These are phyloP conservation scores for Tenebrosternarchus preto DNA, from an alignment of 2,113 vertebrate genomes.

Conservation along the genomic window DNA sequence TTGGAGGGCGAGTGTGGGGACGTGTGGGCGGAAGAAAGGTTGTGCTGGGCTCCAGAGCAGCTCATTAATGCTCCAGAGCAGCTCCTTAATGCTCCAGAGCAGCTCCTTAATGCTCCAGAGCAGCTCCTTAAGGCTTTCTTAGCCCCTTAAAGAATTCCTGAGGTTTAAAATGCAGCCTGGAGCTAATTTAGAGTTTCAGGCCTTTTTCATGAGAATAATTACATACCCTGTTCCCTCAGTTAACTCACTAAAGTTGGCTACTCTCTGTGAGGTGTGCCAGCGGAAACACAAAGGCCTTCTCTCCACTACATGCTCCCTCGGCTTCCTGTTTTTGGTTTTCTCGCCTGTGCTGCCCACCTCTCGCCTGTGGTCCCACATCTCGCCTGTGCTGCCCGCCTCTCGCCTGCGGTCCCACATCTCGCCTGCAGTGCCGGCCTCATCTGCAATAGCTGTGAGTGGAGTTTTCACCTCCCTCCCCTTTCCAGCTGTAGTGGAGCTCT, in stretches of 20 bases:
- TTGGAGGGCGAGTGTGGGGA: conserved; percentile 21
- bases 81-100: conserved; percentile 58
- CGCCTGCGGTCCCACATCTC: neutral
- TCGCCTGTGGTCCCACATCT: neutral
- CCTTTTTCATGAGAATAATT: conserved; percentile 70
- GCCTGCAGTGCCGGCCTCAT: neutral
- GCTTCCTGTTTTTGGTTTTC: too few relatives aligned
- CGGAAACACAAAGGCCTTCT: conserved; percentile 40
- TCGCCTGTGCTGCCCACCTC: neutral
- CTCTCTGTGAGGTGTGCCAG: conserved; percentile 52
- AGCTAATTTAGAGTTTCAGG: conserved; percentile 71
- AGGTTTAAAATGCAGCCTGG: conserved; percentile 70
- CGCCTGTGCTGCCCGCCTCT: neutral
- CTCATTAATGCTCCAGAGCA: conserved; percentile 58
- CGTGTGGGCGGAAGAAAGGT: neutral
- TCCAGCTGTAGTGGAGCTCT: conserved; percentile 50
- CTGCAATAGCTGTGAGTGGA: neutral
- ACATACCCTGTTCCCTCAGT: conserved; percentile 68
- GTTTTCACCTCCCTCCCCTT: neutral
- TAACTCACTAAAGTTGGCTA: conserved; percentile 72
- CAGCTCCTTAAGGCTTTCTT: conserved; percentile 57
- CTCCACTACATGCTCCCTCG: neutral
- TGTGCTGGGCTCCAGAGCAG: conserved; percentile 49
- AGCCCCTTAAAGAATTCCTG: conserved; percentile 68
- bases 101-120: conserved; percentile 59